phyloP scores from a whole-genome alignment of 2,113 vertebrate species.

The Vicugna pacos region DNA sequence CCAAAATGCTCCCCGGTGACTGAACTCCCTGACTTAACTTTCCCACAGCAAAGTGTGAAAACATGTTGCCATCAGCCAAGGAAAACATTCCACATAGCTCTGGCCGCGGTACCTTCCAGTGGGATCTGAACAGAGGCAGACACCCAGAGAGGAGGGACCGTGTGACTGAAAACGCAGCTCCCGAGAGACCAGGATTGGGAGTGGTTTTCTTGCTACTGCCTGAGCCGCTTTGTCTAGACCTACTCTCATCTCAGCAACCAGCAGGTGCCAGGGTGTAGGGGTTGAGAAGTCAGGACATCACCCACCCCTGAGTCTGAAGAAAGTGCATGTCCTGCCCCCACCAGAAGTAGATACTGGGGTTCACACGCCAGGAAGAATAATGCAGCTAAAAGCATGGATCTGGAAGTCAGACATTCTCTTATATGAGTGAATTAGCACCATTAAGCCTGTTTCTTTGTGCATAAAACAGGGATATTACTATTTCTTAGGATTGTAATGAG shows the following conservation, averaged over 20 bases:
- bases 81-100: slow-evolving; percentile 46
- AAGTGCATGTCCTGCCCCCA: neutral
- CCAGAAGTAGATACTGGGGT: neutral
- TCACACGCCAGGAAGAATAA: neutral
- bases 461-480: neutral
- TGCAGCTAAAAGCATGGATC: neutral
- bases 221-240: neutral
- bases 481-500: neutral
- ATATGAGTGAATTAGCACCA: neutral
- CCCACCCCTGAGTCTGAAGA: neutral
- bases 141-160: neutral
- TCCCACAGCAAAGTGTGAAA: slow-evolving; percentile 53
- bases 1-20: neutral
- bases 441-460: neutral
- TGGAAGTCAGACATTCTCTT: neutral
- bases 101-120: neutral
- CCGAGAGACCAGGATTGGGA: neutral
- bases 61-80: slow-evolving; percentile 47
- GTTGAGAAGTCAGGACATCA: neutral
- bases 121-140: neutral
- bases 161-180: neutral
- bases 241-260: neutral
- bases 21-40: slow-evolving; percentile 44
- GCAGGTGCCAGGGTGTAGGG: neutral
- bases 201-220: neutral